phyloP scores from a whole-genome alignment of 2,113 vertebrate genomes.

The Dicaeum eximium region DNA sequence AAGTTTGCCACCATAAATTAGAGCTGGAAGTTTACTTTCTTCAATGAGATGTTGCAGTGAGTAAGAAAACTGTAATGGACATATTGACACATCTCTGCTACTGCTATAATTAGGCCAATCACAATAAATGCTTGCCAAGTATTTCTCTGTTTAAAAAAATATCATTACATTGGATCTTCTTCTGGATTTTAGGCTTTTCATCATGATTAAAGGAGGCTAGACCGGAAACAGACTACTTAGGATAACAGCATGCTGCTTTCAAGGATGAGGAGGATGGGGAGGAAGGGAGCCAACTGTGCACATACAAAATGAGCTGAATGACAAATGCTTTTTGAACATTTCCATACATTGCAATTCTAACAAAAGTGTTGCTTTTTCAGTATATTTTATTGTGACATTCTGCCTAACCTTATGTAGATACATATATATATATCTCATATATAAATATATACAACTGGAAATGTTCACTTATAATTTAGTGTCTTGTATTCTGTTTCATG shows the following conservation, averaged over 20 bases:
- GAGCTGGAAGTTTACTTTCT: neutral
- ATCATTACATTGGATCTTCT: neutral
- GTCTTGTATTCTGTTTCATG: neutral
- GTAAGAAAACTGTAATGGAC: neutral
- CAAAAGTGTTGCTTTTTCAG: neutral
- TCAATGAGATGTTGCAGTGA: neutral
- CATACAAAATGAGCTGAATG: conserved; percentile 22
- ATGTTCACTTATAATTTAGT: neutral
- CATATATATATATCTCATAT: neutral
- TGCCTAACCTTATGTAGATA: neutral
- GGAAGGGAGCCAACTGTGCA: neutral
- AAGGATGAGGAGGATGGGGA: neutral
- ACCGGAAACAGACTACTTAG: neutral
- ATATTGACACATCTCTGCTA: neutral
- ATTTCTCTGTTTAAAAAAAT: neutral
- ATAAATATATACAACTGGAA: neutral
- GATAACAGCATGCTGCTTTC: neutral
- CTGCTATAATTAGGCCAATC: neutral
- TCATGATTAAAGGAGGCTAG: conserved; percentile 17
- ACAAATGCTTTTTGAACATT: neutral
- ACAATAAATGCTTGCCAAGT: conserved; percentile 26
- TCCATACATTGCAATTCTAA: neutral
- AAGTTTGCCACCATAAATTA: neutral
- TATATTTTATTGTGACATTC: neutral
- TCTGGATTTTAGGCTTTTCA: conserved; percentile 26